Percentiles rank a stretch among this genome's conserved stretches.
These are phyloP conservation scores for Lasioglossum baleicum DNA, from an alignment of 1,140 invertebrate species.

Conservation along the genomic window DNA sequence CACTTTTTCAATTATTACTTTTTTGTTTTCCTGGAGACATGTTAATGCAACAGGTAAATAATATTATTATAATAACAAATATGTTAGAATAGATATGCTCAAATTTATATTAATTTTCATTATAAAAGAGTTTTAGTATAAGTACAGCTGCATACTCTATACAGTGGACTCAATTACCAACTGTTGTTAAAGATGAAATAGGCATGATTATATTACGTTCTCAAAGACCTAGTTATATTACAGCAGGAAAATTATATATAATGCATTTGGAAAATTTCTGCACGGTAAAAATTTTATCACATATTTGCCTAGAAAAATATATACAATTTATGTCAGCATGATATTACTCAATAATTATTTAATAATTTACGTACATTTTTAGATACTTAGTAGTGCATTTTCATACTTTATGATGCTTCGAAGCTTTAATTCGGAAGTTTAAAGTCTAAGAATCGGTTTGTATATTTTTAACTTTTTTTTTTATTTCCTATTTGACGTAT, in stretches of 20 bases:
- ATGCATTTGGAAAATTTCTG: constrained; percentile 67
- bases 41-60: constrained; percentile 60
- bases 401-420: constrained; percentile 68
- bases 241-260: constrained; percentile 64
- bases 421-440: constrained; percentile 47
- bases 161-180: constrained; percentile 55
- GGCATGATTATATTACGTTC: constrained; percentile 59
- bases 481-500: not conserved
- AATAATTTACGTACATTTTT: constrained; percentile 35
- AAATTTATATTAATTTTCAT: constrained; percentile 28
- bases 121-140: constrained; percentile 55
- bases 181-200: constrained; percentile 49
- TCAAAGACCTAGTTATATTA: constrained; percentile 60
- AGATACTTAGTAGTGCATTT: constrained; percentile 64
- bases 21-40: constrained; percentile 68
- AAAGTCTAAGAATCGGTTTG: constrained; percentile 9
- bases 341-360: constrained; percentile 2
- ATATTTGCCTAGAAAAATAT: constrained; percentile 17
- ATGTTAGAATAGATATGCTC: not conserved
- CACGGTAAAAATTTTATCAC: constrained; percentile 50
- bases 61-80: constrained; percentile 3
- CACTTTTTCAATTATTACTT: constrained; percentile 66
- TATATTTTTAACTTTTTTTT: constrained; percentile 8
- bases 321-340: not conserved
- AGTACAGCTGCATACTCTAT: constrained; percentile 50